Percentiles rank a stretch among this genome's conserved stretches.
phyloP scores from a whole-genome alignment of 2,888 invertebrate species.

The Listrodromus nycthemerus region DNA sequence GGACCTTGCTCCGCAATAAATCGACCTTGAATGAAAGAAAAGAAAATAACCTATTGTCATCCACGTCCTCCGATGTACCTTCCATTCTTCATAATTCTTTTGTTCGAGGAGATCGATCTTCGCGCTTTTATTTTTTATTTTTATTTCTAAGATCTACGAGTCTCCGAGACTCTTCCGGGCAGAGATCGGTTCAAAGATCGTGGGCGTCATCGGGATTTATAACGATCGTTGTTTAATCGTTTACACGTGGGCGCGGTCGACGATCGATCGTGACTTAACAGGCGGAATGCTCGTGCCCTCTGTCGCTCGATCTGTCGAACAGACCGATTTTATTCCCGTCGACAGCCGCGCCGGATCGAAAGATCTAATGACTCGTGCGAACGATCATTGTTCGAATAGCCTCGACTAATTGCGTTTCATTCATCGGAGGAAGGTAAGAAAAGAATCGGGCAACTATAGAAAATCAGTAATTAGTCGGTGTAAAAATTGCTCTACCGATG shows the following conservation, averaged over 20 bases:
- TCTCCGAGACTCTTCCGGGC: slow-evolving; percentile 19
- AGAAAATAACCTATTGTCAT: not conserved
- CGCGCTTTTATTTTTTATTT: not conserved
- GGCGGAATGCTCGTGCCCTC: slow-evolving; percentile 57
- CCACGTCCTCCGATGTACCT: slow-evolving; percentile 22
- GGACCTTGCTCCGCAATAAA: slow-evolving; percentile 64
- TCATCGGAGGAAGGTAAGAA: not conserved
- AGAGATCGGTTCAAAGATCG: slow-evolving; percentile 21
- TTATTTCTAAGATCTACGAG: not conserved
- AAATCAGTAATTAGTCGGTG: not conserved
- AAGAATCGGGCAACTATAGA: not conserved
- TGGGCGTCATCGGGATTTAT: slow-evolving; percentile 41
- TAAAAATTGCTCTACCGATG: not conserved
- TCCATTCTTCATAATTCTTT: slow-evolving; percentile 32
- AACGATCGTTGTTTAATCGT: slow-evolving; percentile 45
- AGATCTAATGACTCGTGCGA: slow-evolving; percentile 57
- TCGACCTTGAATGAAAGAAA: slow-evolving; percentile 41
- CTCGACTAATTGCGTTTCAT: slow-evolving; percentile 38
- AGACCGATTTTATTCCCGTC: slow-evolving; percentile 58
- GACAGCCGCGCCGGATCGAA: slow-evolving; percentile 43
- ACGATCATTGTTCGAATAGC: slow-evolving; percentile 61
- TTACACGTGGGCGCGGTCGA: slow-evolving; percentile 59
- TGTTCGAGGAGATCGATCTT: not conserved
- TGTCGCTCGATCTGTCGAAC: slow-evolving; percentile 58
- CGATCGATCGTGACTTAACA: slow-evolving; percentile 59